Conservation (phyloP, 2,888 invertebrate species). For the Euphydryas editha region DNA sequence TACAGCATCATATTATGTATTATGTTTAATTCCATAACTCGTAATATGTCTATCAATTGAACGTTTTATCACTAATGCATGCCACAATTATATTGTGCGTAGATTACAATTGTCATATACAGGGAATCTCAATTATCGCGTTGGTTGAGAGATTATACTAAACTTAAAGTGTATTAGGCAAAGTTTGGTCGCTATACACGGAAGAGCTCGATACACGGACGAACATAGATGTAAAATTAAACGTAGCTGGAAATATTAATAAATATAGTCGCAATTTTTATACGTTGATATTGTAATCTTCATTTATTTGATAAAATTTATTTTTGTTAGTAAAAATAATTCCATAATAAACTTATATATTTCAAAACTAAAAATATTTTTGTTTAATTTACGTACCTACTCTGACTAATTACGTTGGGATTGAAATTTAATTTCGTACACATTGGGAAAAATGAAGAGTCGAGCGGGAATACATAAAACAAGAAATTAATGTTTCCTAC, state of each 20-base stretch:
- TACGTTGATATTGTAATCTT: too few relatives aligned
- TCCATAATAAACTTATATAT: too few relatives aligned
- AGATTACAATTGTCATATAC: conserved; percentile 37
- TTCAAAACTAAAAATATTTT: too few relatives aligned
- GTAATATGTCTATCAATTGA: conserved; percentile 17
- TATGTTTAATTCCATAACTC: neutral
- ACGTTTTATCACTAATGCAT: conserved; percentile 26
- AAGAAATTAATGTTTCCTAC: too few relatives aligned
- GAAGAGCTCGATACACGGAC: conserved; percentile 53
- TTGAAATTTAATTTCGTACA: too few relatives aligned
- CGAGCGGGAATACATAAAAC: too few relatives aligned
- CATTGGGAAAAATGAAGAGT: too few relatives aligned
- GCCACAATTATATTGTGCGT: conserved; percentile 11
- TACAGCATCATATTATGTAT: neutral
- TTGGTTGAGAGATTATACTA: conserved; percentile 55
- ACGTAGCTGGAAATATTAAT: conserved; percentile 26
- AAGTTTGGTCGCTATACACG: conserved; percentile 56
- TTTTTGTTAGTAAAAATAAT: too few relatives aligned
- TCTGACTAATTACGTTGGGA: too few relatives aligned
- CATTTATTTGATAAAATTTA: too few relatives aligned
- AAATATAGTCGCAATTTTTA: neutral
- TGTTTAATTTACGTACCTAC: too few relatives aligned
- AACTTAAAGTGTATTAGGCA: conserved; percentile 64
- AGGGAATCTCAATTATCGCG: conserved; percentile 59
- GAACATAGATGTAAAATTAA: conserved; percentile 40